Conservation (phyloP, 2,888 invertebrate genomes). For the Drosophila paramelanica region DNA sequence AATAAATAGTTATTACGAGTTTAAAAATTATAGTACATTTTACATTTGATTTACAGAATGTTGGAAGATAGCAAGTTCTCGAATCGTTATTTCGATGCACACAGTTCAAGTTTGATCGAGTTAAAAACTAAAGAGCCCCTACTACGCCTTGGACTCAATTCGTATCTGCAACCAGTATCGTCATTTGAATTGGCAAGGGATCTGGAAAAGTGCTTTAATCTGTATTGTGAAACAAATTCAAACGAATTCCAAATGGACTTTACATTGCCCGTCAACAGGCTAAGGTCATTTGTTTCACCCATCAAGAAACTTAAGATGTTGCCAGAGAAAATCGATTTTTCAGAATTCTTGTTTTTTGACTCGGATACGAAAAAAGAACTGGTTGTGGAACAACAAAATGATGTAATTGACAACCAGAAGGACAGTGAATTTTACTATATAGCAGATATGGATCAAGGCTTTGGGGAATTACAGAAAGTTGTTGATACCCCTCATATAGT, state of each 20-base stretch:
- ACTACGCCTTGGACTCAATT: slow-evolving; percentile 5
- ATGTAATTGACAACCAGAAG: background rate
- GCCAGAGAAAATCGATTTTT: slow-evolving; percentile 7
- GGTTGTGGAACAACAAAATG: background rate
- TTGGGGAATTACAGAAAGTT: background rate
- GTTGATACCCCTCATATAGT: background rate
- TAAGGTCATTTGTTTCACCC: slow-evolving; percentile 12
- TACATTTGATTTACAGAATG: slow-evolving; percentile 19
- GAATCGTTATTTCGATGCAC: background rate
- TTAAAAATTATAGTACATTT: slow-evolving; percentile 16
- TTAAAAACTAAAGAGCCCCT: slow-evolving; percentile 8
- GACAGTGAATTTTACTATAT: slow-evolving; percentile 1
- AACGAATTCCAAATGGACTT: slow-evolving; percentile 17
- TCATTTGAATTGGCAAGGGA: slow-evolving; percentile 14
- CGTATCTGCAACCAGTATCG: background rate
- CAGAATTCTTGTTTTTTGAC: slow-evolving; percentile 20
- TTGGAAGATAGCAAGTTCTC: slow-evolving; percentile 12
- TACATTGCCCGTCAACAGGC: background rate
- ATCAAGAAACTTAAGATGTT: slow-evolving; percentile 17
- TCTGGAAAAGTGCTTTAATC: slow-evolving; percentile 5
- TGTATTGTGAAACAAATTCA: background rate
- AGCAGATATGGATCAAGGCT: slow-evolving; percentile 2
- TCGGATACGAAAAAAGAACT: background rate
- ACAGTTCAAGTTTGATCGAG: slow-evolving; percentile 6
- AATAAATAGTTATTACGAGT: background rate